phyloP scores from a whole-genome alignment of 2,888 invertebrate species.

The Cerceris ruficornis region DNA sequence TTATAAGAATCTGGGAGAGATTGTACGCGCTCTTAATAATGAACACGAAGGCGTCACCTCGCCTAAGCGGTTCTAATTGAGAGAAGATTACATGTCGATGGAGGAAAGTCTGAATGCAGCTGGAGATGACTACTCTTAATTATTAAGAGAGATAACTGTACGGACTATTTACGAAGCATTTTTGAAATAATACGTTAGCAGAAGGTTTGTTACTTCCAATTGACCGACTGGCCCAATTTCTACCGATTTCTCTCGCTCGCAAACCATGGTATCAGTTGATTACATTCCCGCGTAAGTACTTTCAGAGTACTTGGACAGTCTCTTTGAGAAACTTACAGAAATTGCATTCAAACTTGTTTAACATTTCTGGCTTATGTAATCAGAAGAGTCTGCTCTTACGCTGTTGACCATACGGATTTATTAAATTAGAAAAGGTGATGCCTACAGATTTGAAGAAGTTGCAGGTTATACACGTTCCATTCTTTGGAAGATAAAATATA shows the following conservation, averaged over 20 bases:
- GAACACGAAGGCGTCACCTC: too few species aligned
- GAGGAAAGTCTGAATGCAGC: neutral
- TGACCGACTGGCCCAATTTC: constrained; percentile 68
- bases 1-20: too few species aligned
- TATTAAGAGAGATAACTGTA: constrained; percentile 23
- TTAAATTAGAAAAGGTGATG: too few species aligned
- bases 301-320: constrained; percentile 30
- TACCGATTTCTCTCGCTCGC: constrained; percentile 59
- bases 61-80: too few species aligned
- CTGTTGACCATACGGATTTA: too few species aligned
- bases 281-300: constrained; percentile 30
- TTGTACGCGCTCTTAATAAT: too few species aligned
- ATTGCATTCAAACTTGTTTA: too few species aligned
- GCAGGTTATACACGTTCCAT: too few species aligned
- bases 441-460: too few species aligned
- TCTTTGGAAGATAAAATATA: too few species aligned
- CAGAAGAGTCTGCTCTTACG: too few species aligned
- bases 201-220: constrained; percentile 64
- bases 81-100: neutral
- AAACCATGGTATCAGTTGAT: constrained; percentile 13
- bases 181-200: constrained; percentile 59
- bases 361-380: too few species aligned
- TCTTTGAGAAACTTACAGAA: neutral
- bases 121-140: constrained; percentile 23
- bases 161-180: constrained; percentile 41